Conservation (phyloP, 2,113 vertebrate species). For the Dryoscopus gambensis region DNA sequence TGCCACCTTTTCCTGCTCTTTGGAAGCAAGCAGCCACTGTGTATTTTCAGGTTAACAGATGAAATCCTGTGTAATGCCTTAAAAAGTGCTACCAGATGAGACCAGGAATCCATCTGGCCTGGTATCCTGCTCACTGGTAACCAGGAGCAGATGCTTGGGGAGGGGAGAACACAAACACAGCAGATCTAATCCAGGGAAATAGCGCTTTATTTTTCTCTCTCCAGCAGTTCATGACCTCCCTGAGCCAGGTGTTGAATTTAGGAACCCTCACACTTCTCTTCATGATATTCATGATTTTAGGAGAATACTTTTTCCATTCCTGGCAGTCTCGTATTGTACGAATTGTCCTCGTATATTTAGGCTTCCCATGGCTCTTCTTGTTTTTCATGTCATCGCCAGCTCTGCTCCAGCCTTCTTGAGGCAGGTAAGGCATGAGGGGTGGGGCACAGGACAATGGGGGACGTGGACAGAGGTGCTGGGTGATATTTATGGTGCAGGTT, state of each 20-base stretch:
- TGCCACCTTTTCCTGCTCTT: background rate
- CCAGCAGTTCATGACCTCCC: background rate
- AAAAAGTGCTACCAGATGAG: slow-evolving; percentile 18
- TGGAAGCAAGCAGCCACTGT: background rate
- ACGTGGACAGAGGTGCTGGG: background rate
- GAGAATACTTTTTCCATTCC: background rate
- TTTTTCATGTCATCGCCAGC: background rate
- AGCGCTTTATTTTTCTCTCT: background rate
- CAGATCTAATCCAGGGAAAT: background rate
- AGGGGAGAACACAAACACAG: background rate
- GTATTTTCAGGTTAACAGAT: background rate
- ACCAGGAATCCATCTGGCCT: background rate
- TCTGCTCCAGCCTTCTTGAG: background rate
- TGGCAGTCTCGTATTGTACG: background rate
- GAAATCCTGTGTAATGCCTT: background rate
- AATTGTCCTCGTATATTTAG: background rate
- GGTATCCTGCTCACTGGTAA: background rate
- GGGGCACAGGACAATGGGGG: rapidly evolving
- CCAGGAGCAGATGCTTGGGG: background rate
- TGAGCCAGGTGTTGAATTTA: background rate
- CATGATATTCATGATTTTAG: background rate
- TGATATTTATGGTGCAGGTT: background rate
- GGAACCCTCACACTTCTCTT: background rate
- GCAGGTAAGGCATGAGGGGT: background rate
- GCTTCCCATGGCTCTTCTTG: background rate